Evolutionary conservation across 2,113 vertebrate genomes (phyloP).

Genomic region (Anarhynchus alexandrinus): DNA sequence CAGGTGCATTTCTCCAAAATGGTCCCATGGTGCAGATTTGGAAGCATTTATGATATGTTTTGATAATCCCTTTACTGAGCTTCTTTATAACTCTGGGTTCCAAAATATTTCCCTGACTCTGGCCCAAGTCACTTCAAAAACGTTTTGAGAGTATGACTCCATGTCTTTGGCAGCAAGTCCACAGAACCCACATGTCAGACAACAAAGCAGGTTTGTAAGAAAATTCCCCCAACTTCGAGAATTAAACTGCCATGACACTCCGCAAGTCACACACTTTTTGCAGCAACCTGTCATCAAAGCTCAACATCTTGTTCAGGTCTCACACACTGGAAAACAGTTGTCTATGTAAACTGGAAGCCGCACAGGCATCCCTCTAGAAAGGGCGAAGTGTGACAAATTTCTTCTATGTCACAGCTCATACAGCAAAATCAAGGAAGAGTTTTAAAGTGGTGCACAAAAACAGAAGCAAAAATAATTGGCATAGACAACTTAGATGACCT

Average conservation of each 20-base stretch:
- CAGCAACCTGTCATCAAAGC: neutral
- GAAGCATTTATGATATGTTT: neutral
- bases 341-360: neutral
- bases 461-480: neutral
- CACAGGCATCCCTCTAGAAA: neutral
- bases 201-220: neutral
- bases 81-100: neutral
- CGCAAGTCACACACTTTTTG: accelerated
- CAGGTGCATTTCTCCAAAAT: neutral
- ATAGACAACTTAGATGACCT: neutral
- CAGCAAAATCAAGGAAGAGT: neutral
- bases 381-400: neutral
- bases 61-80: neutral
- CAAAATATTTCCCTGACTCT: neutral
- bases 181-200: neutral
- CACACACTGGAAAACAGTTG: neutral
- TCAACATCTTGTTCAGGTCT: neutral
- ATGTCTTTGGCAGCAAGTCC: neutral
- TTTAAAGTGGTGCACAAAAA: neutral
- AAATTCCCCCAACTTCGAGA: neutral
- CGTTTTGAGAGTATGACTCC: neutral
- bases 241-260: neutral
- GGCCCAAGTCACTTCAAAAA: neutral
- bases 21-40: neutral
- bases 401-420: neutral